Percentiles rank a stretch among this genome's conserved stretches.
phyloP scores from a whole-genome alignment of 92 coral and sea anemone genomes.

The Nematostella vectensis region DNA sequence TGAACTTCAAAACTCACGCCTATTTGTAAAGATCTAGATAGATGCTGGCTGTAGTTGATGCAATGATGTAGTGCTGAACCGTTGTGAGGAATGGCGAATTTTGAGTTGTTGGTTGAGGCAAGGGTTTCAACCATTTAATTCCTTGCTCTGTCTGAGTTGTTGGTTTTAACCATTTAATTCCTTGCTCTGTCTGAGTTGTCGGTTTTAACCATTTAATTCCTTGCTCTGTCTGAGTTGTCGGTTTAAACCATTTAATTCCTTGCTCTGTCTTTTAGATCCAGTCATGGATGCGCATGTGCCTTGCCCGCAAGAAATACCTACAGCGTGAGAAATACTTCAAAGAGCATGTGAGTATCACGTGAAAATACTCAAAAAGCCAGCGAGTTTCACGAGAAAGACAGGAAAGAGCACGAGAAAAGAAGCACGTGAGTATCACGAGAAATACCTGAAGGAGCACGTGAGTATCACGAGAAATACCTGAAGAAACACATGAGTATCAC shows the following conservation, averaged over 20 bases:
- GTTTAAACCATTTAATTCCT: neutral
- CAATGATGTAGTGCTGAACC: too few relatives aligned
- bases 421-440: neutral
- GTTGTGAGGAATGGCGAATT: too few relatives aligned
- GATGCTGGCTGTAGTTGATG: neutral
- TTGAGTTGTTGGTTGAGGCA: too few relatives aligned
- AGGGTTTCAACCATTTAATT: too few relatives aligned
- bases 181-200: neutral
- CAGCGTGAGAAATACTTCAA: constrained; percentile 69
- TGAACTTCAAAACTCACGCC: too few relatives aligned
- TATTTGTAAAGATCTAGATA: too few relatives aligned
- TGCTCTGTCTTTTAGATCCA: constrained; percentile 82
- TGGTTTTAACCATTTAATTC: too few relatives aligned
- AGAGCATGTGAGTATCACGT: constrained; percentile 59
- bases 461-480: neutral
- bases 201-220: neutral
- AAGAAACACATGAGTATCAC: neutral
- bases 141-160: too few relatives aligned
- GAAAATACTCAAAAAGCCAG: too few relatives aligned
- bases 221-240: neutral
- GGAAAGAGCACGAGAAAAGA: neutral
- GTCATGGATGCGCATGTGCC: constrained; percentile 74
- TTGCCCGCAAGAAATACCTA: constrained; percentile 64
- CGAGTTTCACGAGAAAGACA: neutral
- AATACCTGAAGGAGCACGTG: neutral